A percentile compares a stretch with the other conserved stretches of the same genome.
Evolutionary conservation across 2,797 vertebrate species (phyloP).

Genomic region (Rhincodon typus): DNA sequence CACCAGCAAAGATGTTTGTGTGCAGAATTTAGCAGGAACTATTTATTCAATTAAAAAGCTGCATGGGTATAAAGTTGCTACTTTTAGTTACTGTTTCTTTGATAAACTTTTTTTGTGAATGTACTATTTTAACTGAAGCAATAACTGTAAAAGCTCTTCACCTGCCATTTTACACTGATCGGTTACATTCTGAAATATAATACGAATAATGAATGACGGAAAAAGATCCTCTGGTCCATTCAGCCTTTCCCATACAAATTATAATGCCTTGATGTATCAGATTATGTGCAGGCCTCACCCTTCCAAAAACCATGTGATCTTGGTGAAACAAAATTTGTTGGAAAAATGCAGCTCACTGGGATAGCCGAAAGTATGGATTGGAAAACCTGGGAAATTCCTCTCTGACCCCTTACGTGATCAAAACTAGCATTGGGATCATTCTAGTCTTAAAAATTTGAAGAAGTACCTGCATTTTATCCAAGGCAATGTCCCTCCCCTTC

Average conservation of each 20-base stretch:
- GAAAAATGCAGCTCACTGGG: not conserved
- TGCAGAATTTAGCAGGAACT: not conserved
- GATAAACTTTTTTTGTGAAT: not conserved
- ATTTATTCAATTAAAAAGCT: constrained; percentile 7
- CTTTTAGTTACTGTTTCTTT: not conserved
- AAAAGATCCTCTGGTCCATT: not conserved
- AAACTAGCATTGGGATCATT: not conserved
- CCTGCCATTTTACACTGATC: constrained; percentile 12
- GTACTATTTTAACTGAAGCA: constrained; percentile 21
- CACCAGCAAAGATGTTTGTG: not conserved
- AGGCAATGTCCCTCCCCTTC: too few relatives aligned
- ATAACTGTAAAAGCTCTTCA: constrained; percentile 19
- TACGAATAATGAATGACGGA: not conserved
- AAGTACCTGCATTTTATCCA: not conserved
- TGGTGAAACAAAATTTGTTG: not conserved
- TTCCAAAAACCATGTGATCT: not conserved
- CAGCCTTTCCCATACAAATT: not conserved
- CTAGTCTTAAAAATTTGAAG: not conserved
- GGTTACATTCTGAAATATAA: not conserved
- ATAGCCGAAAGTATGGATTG: too few relatives aligned
- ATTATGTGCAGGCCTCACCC: not conserved
- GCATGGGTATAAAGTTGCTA: not conserved
- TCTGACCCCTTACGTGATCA: too few relatives aligned
- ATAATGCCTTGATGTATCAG: not conserved
- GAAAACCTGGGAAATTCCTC: too few relatives aligned